Base-by-base conservation (phyloP, 2,888 invertebrate species). In the Harmothoe impar region DNA sequence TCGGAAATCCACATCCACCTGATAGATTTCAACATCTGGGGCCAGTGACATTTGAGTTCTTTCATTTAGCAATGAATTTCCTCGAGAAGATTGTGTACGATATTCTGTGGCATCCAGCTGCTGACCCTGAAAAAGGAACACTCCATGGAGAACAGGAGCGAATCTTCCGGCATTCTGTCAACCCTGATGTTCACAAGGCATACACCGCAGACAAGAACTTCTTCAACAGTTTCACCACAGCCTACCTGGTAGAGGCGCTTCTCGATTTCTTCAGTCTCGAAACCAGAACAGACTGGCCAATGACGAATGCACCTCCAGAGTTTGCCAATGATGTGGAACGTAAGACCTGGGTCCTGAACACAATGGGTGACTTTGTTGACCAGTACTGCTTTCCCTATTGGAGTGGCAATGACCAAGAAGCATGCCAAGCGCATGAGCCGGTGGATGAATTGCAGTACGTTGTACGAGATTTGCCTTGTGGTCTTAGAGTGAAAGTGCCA, bases 261-360 rank as follows among this genome's bases (percentile, higher is more conserved):
- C n/a, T 68, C 5, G 35, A 89, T 15, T 89, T 35, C 72, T 89
- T 89, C 31, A 68, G 62, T 3, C 62, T 89, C 68, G 89, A 89
- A 15, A 68, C 62, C n/a, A 15, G 33, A 12, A 29, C 33, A 10
- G 56, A 54, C 23, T 12, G 10, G 3, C 89, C 89, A 15, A 68
- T 29, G 10, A 68, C 25, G 20, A 62, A 89, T 43, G 25, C 33
- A 5, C 89, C 89, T 12, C 89, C 62, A 33, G 62, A 5, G 62
- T 62, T 62, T 15, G 15, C 62, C 3, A 68, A 15, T 31, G 56
- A 33, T 3, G 31, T 17, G 12, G 29, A 17, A 31, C 20, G 20
- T 10, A 15, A 54, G 68, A 3, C n/a, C 1, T 89, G 89, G 68
- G 62, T 68, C 10, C 35, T 68, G 7, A 68, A 89, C 12, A 33